Base-by-base conservation (phyloP, 1,140 invertebrate genomes). In the Bombus superbus region DNA sequence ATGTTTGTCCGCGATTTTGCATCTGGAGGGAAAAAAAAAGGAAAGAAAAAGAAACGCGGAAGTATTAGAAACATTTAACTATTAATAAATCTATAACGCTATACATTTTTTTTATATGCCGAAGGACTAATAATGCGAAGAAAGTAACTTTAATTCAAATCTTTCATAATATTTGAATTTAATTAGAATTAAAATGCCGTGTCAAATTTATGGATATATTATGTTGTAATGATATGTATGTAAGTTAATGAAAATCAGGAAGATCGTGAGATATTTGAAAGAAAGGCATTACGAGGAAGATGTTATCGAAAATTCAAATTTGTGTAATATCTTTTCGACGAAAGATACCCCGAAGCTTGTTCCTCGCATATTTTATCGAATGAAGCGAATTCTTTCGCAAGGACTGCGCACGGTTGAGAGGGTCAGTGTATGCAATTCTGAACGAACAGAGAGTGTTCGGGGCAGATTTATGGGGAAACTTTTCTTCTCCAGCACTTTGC, bases 391-490 rank as follows among this genome's bases (percentile, higher is more conserved):
- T 28, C 73, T 68, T 68, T 18, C 44, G n/a, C 38, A 13, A n/a
- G 57, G 35, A 11, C 72, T 28, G 44, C 15, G 44, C n/a, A 22
- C 59, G 35, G 59, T 57, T 15, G 22, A 57, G 57, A 38, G 35
- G 62, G 81, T 22, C 40, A 74, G 81, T 42, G 71, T 73, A 75
- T 82, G 81, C 81, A 83, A 83, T 83, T 83, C 81, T 57, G 74
- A 83, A 53, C 62, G 81, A 40, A 69, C 73, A 38, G 47, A 38
- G 73, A 69, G 64, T 83, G 81, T 77, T 53, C 64, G 44, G 42
- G 81, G 81, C 81, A 83, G 81, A 78, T 83, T 83, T 83, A 83
- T 83, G 47, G 81, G 64, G 47, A 77, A 83, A 78, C 81, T 83
- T 83, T 78, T 83, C 81, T 83, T 83, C 64, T 11, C 62, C 22